phyloP scores from a whole-genome alignment of 2,888 invertebrate species.

The Cheilosia soror region DNA sequence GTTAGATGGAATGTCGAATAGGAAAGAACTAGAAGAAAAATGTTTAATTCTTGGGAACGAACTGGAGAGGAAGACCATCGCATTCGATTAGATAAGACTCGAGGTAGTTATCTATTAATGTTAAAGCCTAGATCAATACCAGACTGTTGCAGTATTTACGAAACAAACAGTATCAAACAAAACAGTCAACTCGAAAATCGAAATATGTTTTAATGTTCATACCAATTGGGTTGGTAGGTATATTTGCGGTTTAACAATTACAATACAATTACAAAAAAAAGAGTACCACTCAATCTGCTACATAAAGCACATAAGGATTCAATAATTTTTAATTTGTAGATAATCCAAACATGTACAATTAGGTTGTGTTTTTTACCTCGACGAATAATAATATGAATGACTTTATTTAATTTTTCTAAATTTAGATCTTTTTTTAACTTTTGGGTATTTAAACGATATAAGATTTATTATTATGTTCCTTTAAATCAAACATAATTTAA shows the following conservation, averaged over 20 bases:
- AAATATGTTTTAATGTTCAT: no score
- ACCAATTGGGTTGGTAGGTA: no score
- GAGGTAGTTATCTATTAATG: no score
- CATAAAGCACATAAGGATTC: not conserved
- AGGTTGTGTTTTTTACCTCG: not conserved
- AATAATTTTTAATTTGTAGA: not conserved
- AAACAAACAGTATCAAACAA: no score
- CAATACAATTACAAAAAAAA: not conserved
- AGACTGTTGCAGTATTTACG: no score
- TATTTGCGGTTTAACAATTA: no score
- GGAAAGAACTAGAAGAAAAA: not conserved
- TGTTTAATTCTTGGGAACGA: no score
- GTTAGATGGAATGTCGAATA: not conserved
- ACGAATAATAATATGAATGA: conserved; percentile 5
- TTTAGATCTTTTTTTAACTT: conserved; percentile 3
- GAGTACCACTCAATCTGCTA: not conserved
- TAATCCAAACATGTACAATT: conserved; percentile 19
- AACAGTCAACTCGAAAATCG: no score
- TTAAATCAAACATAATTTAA: conserved; percentile 24
- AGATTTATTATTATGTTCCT: conserved; percentile 1
- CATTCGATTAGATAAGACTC: no score
- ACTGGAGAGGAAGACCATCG: no score
- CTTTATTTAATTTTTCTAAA: conserved; percentile 3
- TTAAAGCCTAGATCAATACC: no score
- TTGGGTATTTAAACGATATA: conserved; percentile 25